Evolutionary conservation across 2,888 invertebrate species (phyloP).

Genomic region (Acleris cristana): DNA sequence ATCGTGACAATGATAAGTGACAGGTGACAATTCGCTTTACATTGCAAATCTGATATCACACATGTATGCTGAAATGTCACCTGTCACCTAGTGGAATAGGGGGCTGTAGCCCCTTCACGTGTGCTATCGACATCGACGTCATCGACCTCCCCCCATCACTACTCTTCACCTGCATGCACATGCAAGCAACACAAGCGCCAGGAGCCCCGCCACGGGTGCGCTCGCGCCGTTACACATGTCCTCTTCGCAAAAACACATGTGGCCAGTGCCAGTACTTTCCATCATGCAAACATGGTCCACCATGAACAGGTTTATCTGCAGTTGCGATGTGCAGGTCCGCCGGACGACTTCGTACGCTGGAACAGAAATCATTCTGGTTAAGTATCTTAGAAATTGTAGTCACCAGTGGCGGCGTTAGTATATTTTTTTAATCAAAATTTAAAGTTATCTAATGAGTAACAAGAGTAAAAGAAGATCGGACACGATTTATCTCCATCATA

Average conservation of each 20-base stretch:
- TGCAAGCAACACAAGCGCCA: constrained; percentile 67
- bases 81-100: no score
- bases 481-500: no score
- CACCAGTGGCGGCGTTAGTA: no score
- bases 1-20: not conserved
- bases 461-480: no score
- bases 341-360: constrained; percentile 95
- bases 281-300: constrained; percentile 99
- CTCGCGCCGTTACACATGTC: constrained; percentile 92
- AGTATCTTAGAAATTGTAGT: constrained; percentile 16
- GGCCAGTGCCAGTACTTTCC: constrained; percentile 98
- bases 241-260: constrained; percentile 99
- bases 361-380: constrained; percentile 54
- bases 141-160: constrained; percentile 45
- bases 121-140: constrained; percentile 11
- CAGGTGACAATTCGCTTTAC: no score
- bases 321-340: constrained; percentile 95
- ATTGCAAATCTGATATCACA: not conserved
- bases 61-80: no score
- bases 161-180: constrained; percentile 80
- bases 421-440: no score
- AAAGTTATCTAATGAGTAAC: no score
- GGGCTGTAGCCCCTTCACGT: not conserved
- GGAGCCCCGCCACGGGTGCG: constrained; percentile 55
- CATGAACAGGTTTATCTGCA: constrained; percentile 98